phyloP scores from a whole-genome alignment of 2,888 invertebrate species.

The Alloscopus bannaensis region DNA sequence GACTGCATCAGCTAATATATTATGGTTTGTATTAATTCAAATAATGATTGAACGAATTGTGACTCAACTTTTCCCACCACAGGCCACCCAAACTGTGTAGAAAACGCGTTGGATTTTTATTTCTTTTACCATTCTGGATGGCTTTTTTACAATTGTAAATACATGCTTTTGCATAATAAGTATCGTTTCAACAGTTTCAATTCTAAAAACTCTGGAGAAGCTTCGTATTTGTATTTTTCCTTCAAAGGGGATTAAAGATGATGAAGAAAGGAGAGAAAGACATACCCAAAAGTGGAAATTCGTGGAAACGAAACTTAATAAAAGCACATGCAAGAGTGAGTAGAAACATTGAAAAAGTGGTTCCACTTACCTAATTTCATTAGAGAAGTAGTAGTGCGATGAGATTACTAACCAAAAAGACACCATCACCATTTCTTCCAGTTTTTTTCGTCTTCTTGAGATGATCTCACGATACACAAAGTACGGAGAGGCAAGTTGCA shows the following conservation, averaged over 20 bases:
- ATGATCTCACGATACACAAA: too few species aligned
- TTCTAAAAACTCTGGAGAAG: too few species aligned
- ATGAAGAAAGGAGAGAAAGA: constrained; percentile 15
- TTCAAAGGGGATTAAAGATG: too few species aligned
- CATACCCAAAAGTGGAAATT: constrained; percentile 20
- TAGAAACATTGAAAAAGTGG: constrained; percentile 45
- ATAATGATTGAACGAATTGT: constrained; percentile 33
- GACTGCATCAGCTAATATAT: constrained; percentile 10
- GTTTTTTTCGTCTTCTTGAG: too few species aligned
- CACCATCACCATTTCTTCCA: not conserved
- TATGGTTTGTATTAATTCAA: constrained; percentile 33
- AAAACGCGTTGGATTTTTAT: too few species aligned
- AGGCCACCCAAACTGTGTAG: too few species aligned
- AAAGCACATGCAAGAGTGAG: constrained; percentile 37
- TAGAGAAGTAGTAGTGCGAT: constrained; percentile 17
- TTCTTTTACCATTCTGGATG: too few species aligned
- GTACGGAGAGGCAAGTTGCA: not conserved
- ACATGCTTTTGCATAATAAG: too few species aligned
- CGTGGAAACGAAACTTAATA: constrained; percentile 35
- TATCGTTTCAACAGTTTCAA: too few species aligned
- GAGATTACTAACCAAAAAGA: not conserved
- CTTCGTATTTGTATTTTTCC: too few species aligned
- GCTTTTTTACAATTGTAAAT: too few species aligned
- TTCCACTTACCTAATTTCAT: constrained; percentile 48
- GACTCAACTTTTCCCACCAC: constrained; percentile 8